phyloP scores from a whole-genome alignment of 2,113 vertebrate genomes.

The Protomyctophum bolini region DNA sequence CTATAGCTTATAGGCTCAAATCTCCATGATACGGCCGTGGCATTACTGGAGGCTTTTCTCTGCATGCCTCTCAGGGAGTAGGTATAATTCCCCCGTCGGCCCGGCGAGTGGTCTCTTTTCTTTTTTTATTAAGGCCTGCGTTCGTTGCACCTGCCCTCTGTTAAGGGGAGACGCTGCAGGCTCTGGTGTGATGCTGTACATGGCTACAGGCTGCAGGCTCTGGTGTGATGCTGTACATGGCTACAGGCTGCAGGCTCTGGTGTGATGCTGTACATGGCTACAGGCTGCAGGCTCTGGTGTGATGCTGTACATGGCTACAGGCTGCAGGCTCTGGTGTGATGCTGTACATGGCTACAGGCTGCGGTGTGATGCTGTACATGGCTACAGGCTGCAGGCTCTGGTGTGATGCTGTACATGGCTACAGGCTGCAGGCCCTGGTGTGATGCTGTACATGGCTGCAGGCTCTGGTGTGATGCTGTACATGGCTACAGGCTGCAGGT shows the following conservation, averaged over 20 bases:
- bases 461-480: slow-evolving; percentile 22
- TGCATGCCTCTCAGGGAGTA: slow-evolving; percentile 22
- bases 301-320: slow-evolving; percentile 31
- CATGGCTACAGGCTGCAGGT: not conserved
- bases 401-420: slow-evolving; percentile 27
- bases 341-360: slow-evolving; percentile 16
- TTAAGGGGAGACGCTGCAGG: not conserved
- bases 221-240: slow-evolving; percentile 2
- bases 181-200: slow-evolving; percentile 22
- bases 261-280: slow-evolving; percentile 24
- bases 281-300: not conserved
- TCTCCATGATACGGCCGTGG: not conserved
- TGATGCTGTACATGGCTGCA: slow-evolving; percentile 18
- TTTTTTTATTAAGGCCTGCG: slow-evolving; percentile 16
- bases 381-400: not conserved
- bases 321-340: slow-evolving; percentile 5
- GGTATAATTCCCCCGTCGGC: slow-evolving; percentile 33
- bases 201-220: no score
- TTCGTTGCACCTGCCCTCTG: slow-evolving; percentile 8
- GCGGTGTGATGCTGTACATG: slow-evolving; percentile 23
- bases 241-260: slow-evolving; percentile 8
- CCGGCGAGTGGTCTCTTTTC: not conserved
- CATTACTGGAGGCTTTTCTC: slow-evolving; percentile 26
- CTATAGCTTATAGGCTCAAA: slow-evolving; percentile 16
- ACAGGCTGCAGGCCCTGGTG: slow-evolving; percentile 3